Evolutionary conservation across 1,140 invertebrate species (phyloP).

Genomic region (Cryptotermes secundus): DNA sequence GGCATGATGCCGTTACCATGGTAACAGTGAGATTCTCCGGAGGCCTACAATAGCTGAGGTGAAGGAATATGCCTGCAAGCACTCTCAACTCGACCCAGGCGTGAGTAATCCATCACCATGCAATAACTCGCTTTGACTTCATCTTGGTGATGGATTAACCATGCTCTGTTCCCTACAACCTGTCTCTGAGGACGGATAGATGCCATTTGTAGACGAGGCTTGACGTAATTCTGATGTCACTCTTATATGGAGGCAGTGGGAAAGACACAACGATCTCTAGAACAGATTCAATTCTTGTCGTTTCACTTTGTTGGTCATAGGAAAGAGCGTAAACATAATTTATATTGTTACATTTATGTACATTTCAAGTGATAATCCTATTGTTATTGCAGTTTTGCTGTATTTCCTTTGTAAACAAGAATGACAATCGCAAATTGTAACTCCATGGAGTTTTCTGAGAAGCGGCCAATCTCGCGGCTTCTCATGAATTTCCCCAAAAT

Average conservation of each 20-base stretch:
- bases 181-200: constrained; percentile 7
- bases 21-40: constrained; percentile 3
- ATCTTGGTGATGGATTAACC: constrained; percentile 19
- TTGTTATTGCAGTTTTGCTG: too few species aligned
- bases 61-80: constrained; percentile 14
- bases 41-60: constrained; percentile 7
- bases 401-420: too few species aligned
- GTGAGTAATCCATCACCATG: constrained; percentile 15
- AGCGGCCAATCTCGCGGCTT: too few species aligned
- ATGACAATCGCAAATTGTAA: too few species aligned
- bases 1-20: not conserved
- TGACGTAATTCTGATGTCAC: constrained; percentile 4
- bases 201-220: not conserved
- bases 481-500: too few species aligned
- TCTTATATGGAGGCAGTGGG: constrained; percentile 2
- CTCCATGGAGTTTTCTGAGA: too few species aligned
- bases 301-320: not conserved
- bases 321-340: not conserved
- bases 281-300: not conserved
- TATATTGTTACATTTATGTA: too few species aligned
- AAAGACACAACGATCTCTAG: not conserved
- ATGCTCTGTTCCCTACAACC: not conserved
- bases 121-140: constrained; percentile 18
- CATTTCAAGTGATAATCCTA: too few species aligned
- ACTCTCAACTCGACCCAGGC: constrained; percentile 12